Conservation (phyloP, 2,113 vertebrate genomes). For the Melanerpes formicivorus region DNA sequence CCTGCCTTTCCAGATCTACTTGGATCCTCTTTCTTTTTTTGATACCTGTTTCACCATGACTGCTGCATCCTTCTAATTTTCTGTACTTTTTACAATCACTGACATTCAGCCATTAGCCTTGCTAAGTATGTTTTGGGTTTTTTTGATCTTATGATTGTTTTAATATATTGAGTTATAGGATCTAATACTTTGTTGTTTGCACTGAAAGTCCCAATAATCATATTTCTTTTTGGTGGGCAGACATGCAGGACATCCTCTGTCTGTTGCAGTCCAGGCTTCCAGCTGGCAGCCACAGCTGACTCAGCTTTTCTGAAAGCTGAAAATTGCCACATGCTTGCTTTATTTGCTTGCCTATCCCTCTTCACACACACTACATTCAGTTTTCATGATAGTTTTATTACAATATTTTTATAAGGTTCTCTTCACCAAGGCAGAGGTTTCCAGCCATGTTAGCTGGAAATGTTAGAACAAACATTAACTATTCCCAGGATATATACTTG, state of each 20-base stretch:
- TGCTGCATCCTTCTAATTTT: background rate
- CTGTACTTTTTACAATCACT: background rate
- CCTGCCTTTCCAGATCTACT: background rate
- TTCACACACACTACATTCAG: background rate
- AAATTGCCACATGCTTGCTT: background rate
- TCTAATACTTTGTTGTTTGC: background rate
- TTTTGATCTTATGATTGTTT: background rate
- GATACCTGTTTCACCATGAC: background rate
- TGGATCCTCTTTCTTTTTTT: background rate
- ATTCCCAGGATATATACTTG: background rate
- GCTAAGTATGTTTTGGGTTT: background rate
- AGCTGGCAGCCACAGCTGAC: background rate
- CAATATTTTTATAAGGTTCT: background rate
- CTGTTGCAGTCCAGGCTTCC: background rate
- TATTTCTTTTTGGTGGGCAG: background rate
- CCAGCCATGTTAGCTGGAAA: background rate
- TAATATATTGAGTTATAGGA: background rate
- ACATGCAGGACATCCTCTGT: background rate
- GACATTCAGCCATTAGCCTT: background rate
- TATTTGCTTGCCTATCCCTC: background rate
- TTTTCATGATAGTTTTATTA: background rate
- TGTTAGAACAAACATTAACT: background rate
- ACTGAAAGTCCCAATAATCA: background rate
- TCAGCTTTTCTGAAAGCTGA: background rate
- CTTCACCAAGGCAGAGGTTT: background rate